These are phyloP conservation scores for Meiosimyza platycephala DNA, from an alignment of 2,888 invertebrate genomes.

Conservation along the genomic window DNA sequence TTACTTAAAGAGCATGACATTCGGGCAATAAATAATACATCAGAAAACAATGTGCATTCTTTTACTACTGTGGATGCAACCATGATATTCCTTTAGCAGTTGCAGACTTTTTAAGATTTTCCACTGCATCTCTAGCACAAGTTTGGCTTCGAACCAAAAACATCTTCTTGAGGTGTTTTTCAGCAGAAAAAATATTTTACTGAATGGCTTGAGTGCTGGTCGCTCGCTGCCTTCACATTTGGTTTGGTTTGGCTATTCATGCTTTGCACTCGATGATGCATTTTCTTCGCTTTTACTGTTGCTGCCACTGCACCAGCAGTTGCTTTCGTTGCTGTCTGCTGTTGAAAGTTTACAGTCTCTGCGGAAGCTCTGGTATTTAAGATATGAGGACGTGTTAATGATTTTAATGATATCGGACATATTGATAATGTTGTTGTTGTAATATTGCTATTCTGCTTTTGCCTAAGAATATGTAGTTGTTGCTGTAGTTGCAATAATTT, in stretches of 20 bases:
- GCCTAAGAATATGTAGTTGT: too few species aligned
- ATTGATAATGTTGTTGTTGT: slow-evolving; percentile 27
- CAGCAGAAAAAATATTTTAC: slow-evolving; percentile 45
- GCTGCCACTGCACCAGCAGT: slow-evolving; percentile 10
- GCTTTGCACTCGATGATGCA: background rate
- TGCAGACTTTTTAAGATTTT: slow-evolving; percentile 13
- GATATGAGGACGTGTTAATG: slow-evolving; percentile 54
- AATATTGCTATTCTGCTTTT: too few species aligned
- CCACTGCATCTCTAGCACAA: slow-evolving; percentile 20
- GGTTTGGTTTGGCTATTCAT: background rate
- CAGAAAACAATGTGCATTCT: background rate
- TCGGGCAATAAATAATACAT: too few species aligned
- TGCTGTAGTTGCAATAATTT: too few species aligned
- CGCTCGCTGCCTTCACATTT: slow-evolving; percentile 10
- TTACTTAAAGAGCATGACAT: too few species aligned
- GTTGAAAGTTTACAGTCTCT: slow-evolving; percentile 11
- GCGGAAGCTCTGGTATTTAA: slow-evolving; percentile 51
- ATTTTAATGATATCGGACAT: slow-evolving; percentile 52
- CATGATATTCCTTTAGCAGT: background rate
- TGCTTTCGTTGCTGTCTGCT: background rate
- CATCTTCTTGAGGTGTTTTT: slow-evolving; percentile 43
- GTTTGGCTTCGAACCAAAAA: slow-evolving; percentile 19
- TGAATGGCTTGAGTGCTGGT: slow-evolving; percentile 27
- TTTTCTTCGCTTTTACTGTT: background rate
- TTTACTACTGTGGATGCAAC: background rate